Percentiles rank a stretch among this genome's conserved stretches.
Conservation (phyloP, 2,113 vertebrate genomes). For the Patagioenas fasciata region DNA sequence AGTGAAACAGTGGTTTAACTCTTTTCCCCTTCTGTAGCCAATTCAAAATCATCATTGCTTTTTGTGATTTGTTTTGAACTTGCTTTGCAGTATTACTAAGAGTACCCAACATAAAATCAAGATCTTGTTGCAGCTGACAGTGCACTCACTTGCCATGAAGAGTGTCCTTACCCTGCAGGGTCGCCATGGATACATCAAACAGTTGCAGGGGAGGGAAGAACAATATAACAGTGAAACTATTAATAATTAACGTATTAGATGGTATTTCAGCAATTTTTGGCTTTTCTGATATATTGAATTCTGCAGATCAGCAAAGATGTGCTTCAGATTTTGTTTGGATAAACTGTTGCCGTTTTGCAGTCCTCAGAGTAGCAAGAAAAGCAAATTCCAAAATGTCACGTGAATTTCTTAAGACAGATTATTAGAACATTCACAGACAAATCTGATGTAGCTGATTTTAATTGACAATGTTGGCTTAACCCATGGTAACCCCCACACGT, state of each 20-base stretch:
- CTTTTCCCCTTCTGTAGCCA: background rate
- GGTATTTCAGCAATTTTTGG: background rate
- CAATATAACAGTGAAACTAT: background rate
- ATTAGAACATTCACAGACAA: background rate
- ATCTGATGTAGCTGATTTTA: background rate
- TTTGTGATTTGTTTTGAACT: background rate
- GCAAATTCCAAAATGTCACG: background rate
- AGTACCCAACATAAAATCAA: background rate
- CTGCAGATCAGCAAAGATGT: background rate
- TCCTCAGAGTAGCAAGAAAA: background rate
- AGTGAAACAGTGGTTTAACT: background rate
- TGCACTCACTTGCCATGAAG: background rate
- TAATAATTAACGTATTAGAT: background rate
- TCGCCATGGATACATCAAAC: background rate
- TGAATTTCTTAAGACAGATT: background rate
- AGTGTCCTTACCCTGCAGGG: background rate
- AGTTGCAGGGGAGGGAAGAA: background rate
- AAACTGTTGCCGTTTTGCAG: background rate
- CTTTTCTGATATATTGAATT: background rate
- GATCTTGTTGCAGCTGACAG: background rate
- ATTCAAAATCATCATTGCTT: background rate
- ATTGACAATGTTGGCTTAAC: background rate
- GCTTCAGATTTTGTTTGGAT: background rate
- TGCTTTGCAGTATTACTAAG: background rate
- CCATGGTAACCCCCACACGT: background rate